phyloP scores from a whole-genome alignment of 2,797 vertebrate species.

The Lophotriccus pileatus region DNA sequence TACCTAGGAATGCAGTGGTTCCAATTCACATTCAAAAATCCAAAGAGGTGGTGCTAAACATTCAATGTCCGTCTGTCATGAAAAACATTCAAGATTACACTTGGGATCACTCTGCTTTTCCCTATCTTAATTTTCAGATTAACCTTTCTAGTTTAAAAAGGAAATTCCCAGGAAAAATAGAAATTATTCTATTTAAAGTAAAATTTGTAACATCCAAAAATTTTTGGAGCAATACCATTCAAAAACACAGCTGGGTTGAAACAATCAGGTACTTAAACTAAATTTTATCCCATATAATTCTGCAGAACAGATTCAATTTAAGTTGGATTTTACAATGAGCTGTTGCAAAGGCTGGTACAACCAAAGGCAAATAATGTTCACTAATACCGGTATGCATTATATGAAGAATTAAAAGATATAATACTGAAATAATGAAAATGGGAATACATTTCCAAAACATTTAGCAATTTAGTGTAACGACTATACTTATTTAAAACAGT shows the following conservation, averaged over 20 bases:
- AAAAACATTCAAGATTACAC: slow-evolving; percentile 20
- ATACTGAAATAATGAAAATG: background rate
- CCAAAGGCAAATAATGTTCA: background rate
- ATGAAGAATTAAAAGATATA: background rate
- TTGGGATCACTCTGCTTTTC: background rate
- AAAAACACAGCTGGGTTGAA: background rate
- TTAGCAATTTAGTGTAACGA: background rate
- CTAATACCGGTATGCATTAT: background rate
- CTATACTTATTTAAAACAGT: background rate
- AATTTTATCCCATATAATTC: background rate
- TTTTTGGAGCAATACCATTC: background rate
- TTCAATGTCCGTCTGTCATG: background rate
- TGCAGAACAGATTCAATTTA: background rate
- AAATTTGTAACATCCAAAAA: background rate
- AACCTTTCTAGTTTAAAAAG: background rate
- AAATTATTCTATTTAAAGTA: background rate
- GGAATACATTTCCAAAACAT: background rate
- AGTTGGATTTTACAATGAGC: background rate
- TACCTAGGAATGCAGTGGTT: slow-evolving; percentile 55
- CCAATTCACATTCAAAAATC: slow-evolving; percentile 55
- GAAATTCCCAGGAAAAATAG: background rate
- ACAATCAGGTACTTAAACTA: background rate
- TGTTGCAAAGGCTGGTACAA: background rate
- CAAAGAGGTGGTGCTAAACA: slow-evolving; percentile 6
- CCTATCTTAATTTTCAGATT: background rate